phyloP scores from a whole-genome alignment of 2,888 invertebrate species.

The Ochropleura leucogaster region DNA sequence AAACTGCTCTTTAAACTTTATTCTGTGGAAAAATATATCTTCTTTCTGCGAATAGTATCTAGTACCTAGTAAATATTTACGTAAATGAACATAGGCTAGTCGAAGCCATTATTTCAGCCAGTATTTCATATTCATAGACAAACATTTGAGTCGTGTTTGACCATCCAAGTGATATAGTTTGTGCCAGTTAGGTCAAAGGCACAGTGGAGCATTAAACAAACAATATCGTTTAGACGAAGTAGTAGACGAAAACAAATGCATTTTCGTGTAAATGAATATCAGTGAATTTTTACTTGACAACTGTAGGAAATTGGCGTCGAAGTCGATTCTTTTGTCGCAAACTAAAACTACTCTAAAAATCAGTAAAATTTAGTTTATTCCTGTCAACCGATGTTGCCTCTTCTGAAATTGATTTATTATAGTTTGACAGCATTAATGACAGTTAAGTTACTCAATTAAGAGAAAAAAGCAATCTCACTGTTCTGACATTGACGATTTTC shows the following conservation, averaged over 20 bases:
- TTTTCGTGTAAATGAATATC: slow-evolving; percentile 10
- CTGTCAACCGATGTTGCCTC: too few species aligned
- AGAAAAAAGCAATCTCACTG: too few species aligned
- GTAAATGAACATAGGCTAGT: neutral
- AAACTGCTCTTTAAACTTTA: neutral
- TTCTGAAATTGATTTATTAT: too few species aligned
- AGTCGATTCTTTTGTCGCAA: too few species aligned
- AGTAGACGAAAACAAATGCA: slow-evolving; percentile 8
- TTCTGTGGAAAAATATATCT: neutral
- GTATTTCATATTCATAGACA: slow-evolving; percentile 12
- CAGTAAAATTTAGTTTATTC: too few species aligned
- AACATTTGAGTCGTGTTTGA: slow-evolving; percentile 24
- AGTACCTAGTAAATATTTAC: neutral
- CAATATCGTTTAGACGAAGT: slow-evolving; percentile 12
- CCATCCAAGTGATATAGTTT: slow-evolving; percentile 18
- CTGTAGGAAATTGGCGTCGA: too few species aligned
- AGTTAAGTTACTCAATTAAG: too few species aligned
- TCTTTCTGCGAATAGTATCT: too few species aligned
- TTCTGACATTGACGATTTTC: too few species aligned
- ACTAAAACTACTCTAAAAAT: too few species aligned
- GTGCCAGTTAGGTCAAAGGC: slow-evolving; percentile 39
- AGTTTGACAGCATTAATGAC: too few species aligned
- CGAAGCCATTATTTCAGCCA: neutral
- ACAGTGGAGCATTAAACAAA: slow-evolving; percentile 8
- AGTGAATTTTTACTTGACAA: neutral